Percentiles rank a stretch among this genome's conserved stretches.
phyloP scores from a whole-genome alignment of 2,888 invertebrate genomes.

The Helicoverpa assulta region DNA sequence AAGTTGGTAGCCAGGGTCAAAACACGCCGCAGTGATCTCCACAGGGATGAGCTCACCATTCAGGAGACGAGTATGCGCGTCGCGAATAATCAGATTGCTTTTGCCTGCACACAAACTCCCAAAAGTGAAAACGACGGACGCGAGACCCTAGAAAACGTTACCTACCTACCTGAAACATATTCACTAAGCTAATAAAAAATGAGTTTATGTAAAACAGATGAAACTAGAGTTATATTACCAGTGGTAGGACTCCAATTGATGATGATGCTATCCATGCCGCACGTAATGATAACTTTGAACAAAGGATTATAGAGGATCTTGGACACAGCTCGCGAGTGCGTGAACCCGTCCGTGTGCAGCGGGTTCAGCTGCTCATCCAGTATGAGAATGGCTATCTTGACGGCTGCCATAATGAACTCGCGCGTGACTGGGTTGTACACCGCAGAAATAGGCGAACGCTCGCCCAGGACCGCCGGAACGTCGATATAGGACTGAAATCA shows the following conservation, averaged over 20 bases:
- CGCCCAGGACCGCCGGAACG: conserved; percentile 91
- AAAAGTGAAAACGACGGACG: neutral
- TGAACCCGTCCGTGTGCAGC: conserved; percentile 93
- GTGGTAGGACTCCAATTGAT: conserved; percentile 95
- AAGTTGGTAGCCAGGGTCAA: conserved; percentile 93
- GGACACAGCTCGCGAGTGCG: conserved; percentile 93
- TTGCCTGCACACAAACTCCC: conserved; percentile 85
- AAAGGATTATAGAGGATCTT: conserved; percentile 94
- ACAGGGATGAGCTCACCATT: conserved; percentile 92
- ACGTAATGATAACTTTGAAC: conserved; percentile 93
- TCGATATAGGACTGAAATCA: conserved; percentile 91
- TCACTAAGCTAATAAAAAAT: too few relatives aligned
- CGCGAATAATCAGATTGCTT: conserved; percentile 92
- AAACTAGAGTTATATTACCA: conserved; percentile 76
- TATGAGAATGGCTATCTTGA: conserved; percentile 91
- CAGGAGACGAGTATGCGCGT: conserved; percentile 92
- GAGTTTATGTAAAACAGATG: too few relatives aligned
- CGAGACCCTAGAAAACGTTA: too few relatives aligned
- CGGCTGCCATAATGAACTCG: conserved; percentile 92
- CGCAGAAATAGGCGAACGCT: conserved; percentile 90
- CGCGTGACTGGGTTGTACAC: conserved; percentile 92
- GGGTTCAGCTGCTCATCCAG: conserved; percentile 92
- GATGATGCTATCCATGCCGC: conserved; percentile 94
- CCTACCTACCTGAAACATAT: too few relatives aligned
- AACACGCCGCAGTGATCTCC: conserved; percentile 94